Conservation (phyloP, 2,888 invertebrate genomes). For the Catocala nupta region DNA sequence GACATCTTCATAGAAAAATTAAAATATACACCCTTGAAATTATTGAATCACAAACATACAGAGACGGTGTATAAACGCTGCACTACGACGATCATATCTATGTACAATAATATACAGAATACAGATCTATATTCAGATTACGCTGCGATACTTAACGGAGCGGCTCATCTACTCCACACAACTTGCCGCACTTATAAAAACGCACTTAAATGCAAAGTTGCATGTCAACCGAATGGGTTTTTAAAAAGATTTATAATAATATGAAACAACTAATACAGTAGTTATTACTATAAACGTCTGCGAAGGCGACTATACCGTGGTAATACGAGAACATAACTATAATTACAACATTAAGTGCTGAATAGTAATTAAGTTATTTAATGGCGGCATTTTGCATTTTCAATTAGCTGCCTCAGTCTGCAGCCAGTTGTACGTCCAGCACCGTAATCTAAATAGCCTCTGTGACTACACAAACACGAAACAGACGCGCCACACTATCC, state of each 20-base stretch:
- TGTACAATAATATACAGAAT: conserved; percentile 77
- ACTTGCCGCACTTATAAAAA: conserved; percentile 11
- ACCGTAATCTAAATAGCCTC: conserved; percentile 64
- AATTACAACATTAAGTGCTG: conserved; percentile 34
- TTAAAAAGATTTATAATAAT: conserved; percentile 36
- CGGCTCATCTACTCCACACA: not conserved
- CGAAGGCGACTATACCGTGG: conserved; percentile 33
- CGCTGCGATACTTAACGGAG: conserved; percentile 5
- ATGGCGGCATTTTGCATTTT: conserved; percentile 29
- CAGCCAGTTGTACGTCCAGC: conserved; percentile 59
- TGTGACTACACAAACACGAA: conserved; percentile 43
- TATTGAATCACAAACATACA: conserved; percentile 71
- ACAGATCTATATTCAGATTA: conserved; percentile 45
- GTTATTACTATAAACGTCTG: conserved; percentile 10
- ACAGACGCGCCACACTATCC: conserved; percentile 53
- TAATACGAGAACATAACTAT: conserved; percentile 42
- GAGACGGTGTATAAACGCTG: conserved; percentile 63
- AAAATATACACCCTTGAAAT: conserved; percentile 71
- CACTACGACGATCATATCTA: conserved; percentile 59
- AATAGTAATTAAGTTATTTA: conserved; percentile 21
- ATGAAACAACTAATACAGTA: conserved; percentile 23
- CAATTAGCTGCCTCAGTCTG: conserved; percentile 39
- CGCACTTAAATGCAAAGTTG: conserved; percentile 23
- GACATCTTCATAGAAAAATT: conserved; percentile 68
- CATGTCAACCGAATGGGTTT: conserved; percentile 28